Percentiles rank a stretch among this genome's conserved stretches.
Conservation (phyloP, 1,140 invertebrate genomes). For the Caenorhabditis brenneri region DNA sequence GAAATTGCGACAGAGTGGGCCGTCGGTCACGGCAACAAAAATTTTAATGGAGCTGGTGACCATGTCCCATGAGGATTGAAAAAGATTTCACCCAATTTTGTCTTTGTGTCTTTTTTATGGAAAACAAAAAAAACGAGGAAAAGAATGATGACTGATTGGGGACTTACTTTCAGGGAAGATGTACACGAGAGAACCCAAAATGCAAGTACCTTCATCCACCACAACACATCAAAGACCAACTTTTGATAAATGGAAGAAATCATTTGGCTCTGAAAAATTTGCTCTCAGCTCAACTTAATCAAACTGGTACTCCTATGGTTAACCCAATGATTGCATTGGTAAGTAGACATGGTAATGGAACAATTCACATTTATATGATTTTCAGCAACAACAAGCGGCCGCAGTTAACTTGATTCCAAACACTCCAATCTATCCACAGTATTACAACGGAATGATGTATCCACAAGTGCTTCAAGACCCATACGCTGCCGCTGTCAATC, state of each 20-base stretch:
- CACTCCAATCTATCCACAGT: constrained; percentile 33
- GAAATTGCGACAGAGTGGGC: neutral
- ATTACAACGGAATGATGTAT: constrained; percentile 51
- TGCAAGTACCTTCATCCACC: constrained; percentile 99
- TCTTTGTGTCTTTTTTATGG: neutral
- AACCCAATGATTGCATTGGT: constrained; percentile 35
- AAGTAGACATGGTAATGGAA: neutral
- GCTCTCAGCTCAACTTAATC: constrained; percentile 59
- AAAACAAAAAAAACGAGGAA: neutral
- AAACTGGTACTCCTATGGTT: constrained; percentile 12
- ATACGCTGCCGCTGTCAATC: constrained; percentile 37
- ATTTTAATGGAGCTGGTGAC: constrained; percentile 39
- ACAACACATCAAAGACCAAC: constrained; percentile 98
- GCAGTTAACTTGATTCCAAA: constrained; percentile 46
- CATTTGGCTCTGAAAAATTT: constrained; percentile 88
- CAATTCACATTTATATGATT: neutral
- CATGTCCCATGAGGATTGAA: neutral
- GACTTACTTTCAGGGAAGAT: constrained; percentile 82
- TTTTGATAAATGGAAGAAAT: constrained; percentile 98
- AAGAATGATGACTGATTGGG: neutral
- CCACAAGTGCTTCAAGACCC: constrained; percentile 41
- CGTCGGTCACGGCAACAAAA: neutral
- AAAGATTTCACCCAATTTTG: neutral
- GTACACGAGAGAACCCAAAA: constrained; percentile 98
- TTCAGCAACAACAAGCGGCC: constrained; percentile 46